Evolutionary conservation across 64 coral and sea anemone species (phyloP).

Genomic region (Dendrophyllia cribrosa): DNA sequence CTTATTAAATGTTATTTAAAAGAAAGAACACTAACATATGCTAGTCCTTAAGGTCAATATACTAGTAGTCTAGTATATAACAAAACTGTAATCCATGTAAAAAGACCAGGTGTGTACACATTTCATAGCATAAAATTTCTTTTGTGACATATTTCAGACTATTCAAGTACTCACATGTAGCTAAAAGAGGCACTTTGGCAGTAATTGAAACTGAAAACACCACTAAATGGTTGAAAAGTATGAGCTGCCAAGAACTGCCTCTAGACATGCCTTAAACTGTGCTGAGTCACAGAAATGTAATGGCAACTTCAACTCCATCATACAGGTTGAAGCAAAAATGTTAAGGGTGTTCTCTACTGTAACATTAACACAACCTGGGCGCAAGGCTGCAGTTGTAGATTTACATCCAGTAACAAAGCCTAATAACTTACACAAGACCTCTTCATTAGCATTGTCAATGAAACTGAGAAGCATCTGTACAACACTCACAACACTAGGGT

Average conservation of each 20-base stretch:
- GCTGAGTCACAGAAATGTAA: conserved; percentile 23
- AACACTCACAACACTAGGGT: conserved; percentile 37
- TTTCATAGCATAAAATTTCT: too few relatives aligned
- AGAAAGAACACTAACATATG: too few relatives aligned
- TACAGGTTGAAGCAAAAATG: conserved; percentile 75
- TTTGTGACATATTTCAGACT: too few relatives aligned
- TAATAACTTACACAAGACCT: conserved; percentile 48
- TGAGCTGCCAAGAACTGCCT: conserved; percentile 47
- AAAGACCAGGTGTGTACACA: too few relatives aligned
- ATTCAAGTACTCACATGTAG: too few relatives aligned
- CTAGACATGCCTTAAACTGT: conserved; percentile 20
- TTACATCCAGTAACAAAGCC: conserved; percentile 64
- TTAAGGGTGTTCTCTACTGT: conserved; percentile 56
- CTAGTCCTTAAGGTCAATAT: too few relatives aligned
- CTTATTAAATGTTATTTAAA: too few relatives aligned
- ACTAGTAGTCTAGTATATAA: too few relatives aligned
- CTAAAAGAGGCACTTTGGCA: background rate
- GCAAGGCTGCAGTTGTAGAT: conserved; percentile 40
- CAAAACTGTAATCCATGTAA: too few relatives aligned
- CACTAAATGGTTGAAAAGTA: conserved; percentile 34
- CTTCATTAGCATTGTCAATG: conserved; percentile 55
- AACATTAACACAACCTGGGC: conserved; percentile 58
- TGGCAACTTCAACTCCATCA: conserved; percentile 38
- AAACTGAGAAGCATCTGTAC: conserved; percentile 38
- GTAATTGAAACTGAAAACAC: background rate